Percentiles rank a stretch among this genome's conserved stretches.
These are phyloP conservation scores for Lacerta bilineata DNA, from an alignment of 2,797 vertebrate species.

Conservation along the genomic window DNA sequence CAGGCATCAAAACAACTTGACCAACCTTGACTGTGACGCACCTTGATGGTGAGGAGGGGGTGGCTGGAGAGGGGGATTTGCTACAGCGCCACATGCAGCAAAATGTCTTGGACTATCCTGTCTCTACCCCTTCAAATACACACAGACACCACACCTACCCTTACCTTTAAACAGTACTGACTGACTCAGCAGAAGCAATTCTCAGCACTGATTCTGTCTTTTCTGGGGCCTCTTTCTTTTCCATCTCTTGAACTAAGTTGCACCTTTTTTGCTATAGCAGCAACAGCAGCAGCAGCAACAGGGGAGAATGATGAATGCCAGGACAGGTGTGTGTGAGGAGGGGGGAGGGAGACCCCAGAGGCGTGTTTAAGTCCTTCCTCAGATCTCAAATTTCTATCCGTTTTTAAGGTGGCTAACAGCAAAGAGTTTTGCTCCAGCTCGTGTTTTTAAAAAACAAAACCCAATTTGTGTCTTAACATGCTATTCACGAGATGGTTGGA, in stretches of 20 bases:
- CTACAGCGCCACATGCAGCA: no score
- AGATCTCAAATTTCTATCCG: background rate
- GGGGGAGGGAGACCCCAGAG: background rate
- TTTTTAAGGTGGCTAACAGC: no score
- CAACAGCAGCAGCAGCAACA: background rate
- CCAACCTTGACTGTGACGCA: no score
- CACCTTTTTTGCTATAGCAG: background rate
- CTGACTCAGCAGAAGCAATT: background rate
- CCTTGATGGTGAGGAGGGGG: no score
- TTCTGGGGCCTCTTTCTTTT: background rate
- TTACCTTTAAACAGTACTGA: background rate
- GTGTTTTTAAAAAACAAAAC: background rate
- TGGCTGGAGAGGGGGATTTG: no score
- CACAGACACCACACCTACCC: background rate
- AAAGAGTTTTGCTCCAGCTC: no score
- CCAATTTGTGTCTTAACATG: background rate
- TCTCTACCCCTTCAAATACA: no score
- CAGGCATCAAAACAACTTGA: no score
- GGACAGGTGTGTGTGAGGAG: background rate
- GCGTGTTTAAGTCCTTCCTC: background rate
- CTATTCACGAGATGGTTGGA: no score
- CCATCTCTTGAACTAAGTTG: background rate
- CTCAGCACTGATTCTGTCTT: background rate
- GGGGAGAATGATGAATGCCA: background rate
- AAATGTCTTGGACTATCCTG: no score